Evolutionary conservation across 2,113 vertebrate genomes (phyloP).

Genomic region (Halcyon malimbica): DNA sequence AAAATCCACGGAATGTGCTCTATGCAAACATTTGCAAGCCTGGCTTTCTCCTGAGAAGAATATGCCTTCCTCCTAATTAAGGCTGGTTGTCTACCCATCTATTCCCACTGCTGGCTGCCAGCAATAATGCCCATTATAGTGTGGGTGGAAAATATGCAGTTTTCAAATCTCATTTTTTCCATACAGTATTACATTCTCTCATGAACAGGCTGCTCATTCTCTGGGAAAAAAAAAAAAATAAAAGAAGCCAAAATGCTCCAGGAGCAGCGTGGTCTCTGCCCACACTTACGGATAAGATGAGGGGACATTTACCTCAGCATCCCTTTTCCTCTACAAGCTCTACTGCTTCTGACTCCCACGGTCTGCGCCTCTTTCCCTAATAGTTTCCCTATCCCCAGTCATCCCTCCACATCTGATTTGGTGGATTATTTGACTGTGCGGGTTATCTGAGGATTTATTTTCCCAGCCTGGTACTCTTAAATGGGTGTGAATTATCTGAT

Average conservation of each 20-base stretch:
- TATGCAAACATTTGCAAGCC: slow-evolving; percentile 6
- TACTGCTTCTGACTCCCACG: neutral
- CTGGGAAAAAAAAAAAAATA: neutral
- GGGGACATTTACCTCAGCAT: slow-evolving; percentile 37
- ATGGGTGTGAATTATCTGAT: slow-evolving; percentile 62
- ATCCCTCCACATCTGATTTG: slow-evolving; percentile 23
- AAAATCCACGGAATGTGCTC: neutral
- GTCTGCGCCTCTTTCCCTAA: neutral
- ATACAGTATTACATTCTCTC: slow-evolving; percentile 39
- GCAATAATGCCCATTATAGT: slow-evolving; percentile 61
- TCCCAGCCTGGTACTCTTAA: slow-evolving; percentile 36
- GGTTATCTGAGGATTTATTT: slow-evolving; percentile 65
- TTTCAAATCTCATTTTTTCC: slow-evolving; percentile 67
- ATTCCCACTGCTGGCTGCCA: slow-evolving; percentile 52
- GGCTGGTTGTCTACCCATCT: slow-evolving; percentile 38
- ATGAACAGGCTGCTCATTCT: slow-evolving; percentile 50
- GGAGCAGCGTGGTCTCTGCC: slow-evolving; percentile 38
- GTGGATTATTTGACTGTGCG: neutral
- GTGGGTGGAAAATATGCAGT: slow-evolving; percentile 57
- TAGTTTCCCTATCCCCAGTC: neutral
- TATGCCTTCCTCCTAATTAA: slow-evolving; percentile 53
- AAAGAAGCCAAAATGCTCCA: neutral
- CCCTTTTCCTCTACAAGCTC: slow-evolving; percentile 7
- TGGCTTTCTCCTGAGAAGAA: slow-evolving; percentile 52
- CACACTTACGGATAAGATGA: neutral